Evolutionary conservation across 2,797 vertebrate species (phyloP), one percentile per base, ranked within the genome.

Genomic region (Glyptemys insculpta): DNA sequence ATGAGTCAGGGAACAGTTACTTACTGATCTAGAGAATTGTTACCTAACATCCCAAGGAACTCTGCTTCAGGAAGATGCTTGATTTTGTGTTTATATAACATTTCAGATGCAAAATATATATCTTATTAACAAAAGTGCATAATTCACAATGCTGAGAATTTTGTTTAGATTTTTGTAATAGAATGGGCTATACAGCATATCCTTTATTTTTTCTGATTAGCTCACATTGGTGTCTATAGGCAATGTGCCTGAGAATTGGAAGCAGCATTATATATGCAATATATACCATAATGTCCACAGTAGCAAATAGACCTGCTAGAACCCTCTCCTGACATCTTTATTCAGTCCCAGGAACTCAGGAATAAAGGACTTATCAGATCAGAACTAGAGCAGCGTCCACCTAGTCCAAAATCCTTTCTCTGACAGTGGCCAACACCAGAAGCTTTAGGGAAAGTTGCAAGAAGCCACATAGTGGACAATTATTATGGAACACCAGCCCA

Each of bases 1-100:
- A 90, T 87, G 94, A 96, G 78, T 96, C 94, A 92, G 89, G 52
- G 74, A 95, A 85, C 82, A 65, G 92, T 97, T 94, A 95, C 86
- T 93, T 91, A 96, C 94, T 87, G 90, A 90, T 59, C 54, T 82
- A 78, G 81, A 83, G 87, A 84, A 41, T 93, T 79, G 90, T 96
- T 97, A 92, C 54, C 49, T 88, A 89, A 96, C 62, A 34, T 62
- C 5, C 56, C 90, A 83, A 94, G 47, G 90, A 88, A 92, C 81
- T 83, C n/a, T 92, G 4, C 1, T 8, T 80, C 74, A 41, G 79
- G 27, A 92, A 89, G 27, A 53, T 62, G 91, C 37, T 56, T 72
- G 23, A 62, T 34, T 93, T 89, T 91, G 59, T 72, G 18, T 23
- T 90, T 0, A 1, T 10, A 0, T 53, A 74, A 56, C 19, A 34